Conservation (phyloP, 2,797 vertebrate species). For the Pseudomugil tenellus region DNA sequence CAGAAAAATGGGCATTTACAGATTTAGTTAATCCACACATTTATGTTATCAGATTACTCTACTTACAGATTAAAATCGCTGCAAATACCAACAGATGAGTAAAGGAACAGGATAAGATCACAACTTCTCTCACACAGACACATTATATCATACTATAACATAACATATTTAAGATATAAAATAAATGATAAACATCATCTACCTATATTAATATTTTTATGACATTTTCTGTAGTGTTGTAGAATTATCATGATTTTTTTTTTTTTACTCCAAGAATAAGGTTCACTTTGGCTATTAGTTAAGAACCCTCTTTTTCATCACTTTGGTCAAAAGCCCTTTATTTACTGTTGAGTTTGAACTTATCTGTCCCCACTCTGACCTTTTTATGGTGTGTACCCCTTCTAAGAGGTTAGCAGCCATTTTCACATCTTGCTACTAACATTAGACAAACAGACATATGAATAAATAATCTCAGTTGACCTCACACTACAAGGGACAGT, state of each 20-base stretch:
- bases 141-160: neutral
- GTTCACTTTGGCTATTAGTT: conserved; percentile 8
- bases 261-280: neutral
- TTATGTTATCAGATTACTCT: neutral
- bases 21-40: neutral
- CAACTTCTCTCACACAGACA: neutral
- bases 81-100: too few species aligned
- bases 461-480: conserved; percentile 81
- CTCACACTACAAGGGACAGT: conserved; percentile 75
- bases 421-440: conserved; percentile 72
- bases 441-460: conserved; percentile 72
- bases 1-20: neutral
- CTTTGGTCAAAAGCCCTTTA: conserved; percentile 24
- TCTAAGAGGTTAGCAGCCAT: conserved; percentile 64
- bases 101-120: too few species aligned
- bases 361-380: conserved; percentile 52
- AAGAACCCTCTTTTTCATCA: conserved; percentile 23
- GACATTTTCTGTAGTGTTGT: too few species aligned
- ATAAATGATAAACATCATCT: neutral
- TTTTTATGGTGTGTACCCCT: conserved; percentile 46
- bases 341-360: conserved; percentile 38
- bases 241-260: neutral
- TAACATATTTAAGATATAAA: too few species aligned
- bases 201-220: neutral
- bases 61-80: neutral